Evolutionary conservation across 2,113 vertebrate species (phyloP), one percentile per base, ranked within the genome.

Genomic region (Desmodus rotundus): DNA sequence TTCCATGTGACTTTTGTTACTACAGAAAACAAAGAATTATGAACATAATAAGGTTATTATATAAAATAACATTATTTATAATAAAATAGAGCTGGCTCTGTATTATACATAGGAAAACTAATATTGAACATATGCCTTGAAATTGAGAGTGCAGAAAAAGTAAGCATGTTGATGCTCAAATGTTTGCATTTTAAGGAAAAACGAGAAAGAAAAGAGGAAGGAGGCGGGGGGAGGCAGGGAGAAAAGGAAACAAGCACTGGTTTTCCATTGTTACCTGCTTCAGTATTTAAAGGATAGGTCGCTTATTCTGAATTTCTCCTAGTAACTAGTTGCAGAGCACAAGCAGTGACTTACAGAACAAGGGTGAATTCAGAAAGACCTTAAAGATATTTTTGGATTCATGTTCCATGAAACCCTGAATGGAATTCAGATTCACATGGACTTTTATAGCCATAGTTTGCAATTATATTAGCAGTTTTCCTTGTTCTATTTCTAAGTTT

Each of bases 381-480:
- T 86, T 94, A 74, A 73, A 74, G 84, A 67, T 88, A 56, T 91
- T 94, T 96, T 89, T 70, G 43, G 20, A 81, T 93, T 96, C 28
- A 24, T 76, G 41, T 85, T 91, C 68, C 33, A 16, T 61, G 56
- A 95, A 95, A 93, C 74, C 13, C 14, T 93, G 73, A 89, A 84
- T 92, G 45, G 41, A 94, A 72, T 93, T 85, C 61, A 93, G 28
- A 94, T 56, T 97, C 52, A 73, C 84, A 68, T 72, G 43, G 33
- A 73, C 72, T 95, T 94, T 91, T 86, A 77, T 81, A 96, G 31
- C 61, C 36, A 47, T 36, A 91, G 36, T 94, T 97, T 93, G 93
- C 31, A 76, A 63, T 87, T 97, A 41, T 89, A 87, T 91, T 96
- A 87, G 52, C 92, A 73, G 65, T 89, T 84, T 94, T 84, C 74